These are phyloP conservation scores for Orchesella cincta DNA, from an alignment of 1,140 invertebrate genomes.

Conservation along the genomic window DNA sequence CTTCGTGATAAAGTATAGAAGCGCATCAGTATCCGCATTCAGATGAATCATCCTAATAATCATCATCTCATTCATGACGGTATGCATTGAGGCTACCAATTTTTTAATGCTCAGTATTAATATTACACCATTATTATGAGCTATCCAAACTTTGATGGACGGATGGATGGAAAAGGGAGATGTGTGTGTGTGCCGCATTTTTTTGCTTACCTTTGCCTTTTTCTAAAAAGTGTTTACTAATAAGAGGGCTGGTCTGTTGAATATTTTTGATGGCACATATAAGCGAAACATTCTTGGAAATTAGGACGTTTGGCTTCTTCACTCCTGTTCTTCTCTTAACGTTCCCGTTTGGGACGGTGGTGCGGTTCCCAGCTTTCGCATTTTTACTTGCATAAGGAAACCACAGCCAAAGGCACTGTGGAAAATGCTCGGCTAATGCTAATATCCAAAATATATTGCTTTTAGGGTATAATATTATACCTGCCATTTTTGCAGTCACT, in stretches of 20 bases:
- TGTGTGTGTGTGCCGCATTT: background rate
- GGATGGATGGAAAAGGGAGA: background rate
- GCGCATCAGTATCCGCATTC: conserved; percentile 2
- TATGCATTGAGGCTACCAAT: conserved; percentile 25
- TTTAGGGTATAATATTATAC: too few relatives aligned
- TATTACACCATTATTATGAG: conserved; percentile 15
- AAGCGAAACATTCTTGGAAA: background rate
- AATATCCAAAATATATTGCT: too few relatives aligned
- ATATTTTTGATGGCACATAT: background rate
- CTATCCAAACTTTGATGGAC: background rate
- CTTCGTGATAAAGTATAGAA: background rate
- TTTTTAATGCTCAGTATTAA: conserved; percentile 3
- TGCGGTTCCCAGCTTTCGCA: too few relatives aligned
- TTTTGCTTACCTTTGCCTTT: conserved; percentile 17
- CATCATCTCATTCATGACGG: background rate
- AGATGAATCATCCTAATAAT: background rate
- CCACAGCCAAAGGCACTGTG: too few relatives aligned
- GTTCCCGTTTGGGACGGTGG: too few relatives aligned
- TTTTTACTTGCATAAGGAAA: too few relatives aligned
- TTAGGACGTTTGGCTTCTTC: too few relatives aligned
- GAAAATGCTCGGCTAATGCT: too few relatives aligned
- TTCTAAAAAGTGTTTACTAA: conserved; percentile 23
- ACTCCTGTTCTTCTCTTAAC: too few relatives aligned
- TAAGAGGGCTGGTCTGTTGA: background rate
- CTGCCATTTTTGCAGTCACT: too few relatives aligned